Evolutionary conservation across 2,113 vertebrate genomes (phyloP).

Genomic region (Cololabis saira): DNA sequence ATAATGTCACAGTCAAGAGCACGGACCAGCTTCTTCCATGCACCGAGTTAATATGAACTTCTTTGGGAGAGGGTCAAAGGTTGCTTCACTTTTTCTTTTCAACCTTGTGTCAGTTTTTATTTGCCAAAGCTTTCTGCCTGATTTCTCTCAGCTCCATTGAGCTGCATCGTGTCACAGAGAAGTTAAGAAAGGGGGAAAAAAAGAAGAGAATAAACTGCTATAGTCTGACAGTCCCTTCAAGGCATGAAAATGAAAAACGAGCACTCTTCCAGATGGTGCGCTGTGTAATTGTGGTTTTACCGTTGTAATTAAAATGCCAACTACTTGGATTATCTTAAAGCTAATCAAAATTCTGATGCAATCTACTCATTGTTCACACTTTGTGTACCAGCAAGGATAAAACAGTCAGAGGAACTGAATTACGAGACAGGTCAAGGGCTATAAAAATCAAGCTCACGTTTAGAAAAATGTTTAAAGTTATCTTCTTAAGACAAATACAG

Average conservation of each 20-base stretch:
- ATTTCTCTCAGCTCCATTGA: constrained; percentile 3
- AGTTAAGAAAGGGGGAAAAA: constrained; percentile 8
- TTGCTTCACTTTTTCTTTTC: constrained; percentile 22
- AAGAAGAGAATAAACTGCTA: background rate
- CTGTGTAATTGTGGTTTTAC: constrained; percentile 56
- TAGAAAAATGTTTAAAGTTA: constrained; percentile 2
- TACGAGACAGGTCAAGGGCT: constrained; percentile 33
- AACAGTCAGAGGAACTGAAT: constrained; percentile 20
- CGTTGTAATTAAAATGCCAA: constrained; percentile 55
- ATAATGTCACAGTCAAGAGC: constrained; percentile 37
- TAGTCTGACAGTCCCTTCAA: constrained; percentile 29
- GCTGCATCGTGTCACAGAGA: constrained; percentile 4
- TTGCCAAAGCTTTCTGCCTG: background rate
- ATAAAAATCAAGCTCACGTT: constrained; percentile 38
- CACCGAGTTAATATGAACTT: constrained; percentile 35
- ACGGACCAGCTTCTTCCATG: constrained; percentile 13
- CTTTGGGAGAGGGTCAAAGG: constrained; percentile 25
- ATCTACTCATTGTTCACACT: constrained; percentile 27
- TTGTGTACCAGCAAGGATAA: constrained; percentile 22
- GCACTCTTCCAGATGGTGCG: constrained; percentile 45
- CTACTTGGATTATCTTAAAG: constrained; percentile 60
- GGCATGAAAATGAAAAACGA: constrained; percentile 49
- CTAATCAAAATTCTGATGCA: constrained; percentile 54
- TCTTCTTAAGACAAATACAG: background rate
- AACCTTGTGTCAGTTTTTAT: constrained; percentile 25